Percentiles rank a stretch among this genome's conserved stretches.
phyloP scores from a whole-genome alignment of 2,113 vertebrate species.

The Manacus vitellinus region DNA sequence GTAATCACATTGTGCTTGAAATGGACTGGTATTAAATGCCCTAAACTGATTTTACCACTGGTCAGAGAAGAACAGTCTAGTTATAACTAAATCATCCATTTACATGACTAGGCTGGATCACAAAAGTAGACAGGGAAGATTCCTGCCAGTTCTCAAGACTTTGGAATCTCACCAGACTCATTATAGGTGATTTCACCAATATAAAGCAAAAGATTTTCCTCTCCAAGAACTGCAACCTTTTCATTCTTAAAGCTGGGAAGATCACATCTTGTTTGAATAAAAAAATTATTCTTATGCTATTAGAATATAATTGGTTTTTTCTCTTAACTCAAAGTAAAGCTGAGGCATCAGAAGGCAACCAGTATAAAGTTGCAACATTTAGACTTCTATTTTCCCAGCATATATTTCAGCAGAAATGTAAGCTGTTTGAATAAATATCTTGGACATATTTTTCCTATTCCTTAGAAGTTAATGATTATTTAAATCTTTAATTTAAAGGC shows the following conservation, averaged over 20 bases:
- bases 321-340: neutral
- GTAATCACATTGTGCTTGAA: neutral
- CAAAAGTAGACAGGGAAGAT: neutral
- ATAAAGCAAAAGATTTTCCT: neutral
- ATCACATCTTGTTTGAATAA: fast-evolving
- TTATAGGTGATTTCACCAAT: neutral
- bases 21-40: neutral
- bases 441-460: neutral
- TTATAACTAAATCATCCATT: neutral
- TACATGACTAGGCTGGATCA: neutral
- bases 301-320: neutral
- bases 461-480: neutral
- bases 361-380: neutral
- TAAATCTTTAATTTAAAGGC: neutral
- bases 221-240: neutral
- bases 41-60: neutral
- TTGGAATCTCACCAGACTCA: neutral
- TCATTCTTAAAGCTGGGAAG: neutral
- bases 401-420: neutral
- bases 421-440: neutral
- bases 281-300: neutral
- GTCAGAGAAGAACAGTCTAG: neutral
- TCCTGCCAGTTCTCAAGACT: neutral
- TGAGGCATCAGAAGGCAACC: neutral
- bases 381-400: neutral